Base-by-base conservation (phyloP, 2,797 vertebrate species). In the Bucorvus abyssinicus region DNA sequence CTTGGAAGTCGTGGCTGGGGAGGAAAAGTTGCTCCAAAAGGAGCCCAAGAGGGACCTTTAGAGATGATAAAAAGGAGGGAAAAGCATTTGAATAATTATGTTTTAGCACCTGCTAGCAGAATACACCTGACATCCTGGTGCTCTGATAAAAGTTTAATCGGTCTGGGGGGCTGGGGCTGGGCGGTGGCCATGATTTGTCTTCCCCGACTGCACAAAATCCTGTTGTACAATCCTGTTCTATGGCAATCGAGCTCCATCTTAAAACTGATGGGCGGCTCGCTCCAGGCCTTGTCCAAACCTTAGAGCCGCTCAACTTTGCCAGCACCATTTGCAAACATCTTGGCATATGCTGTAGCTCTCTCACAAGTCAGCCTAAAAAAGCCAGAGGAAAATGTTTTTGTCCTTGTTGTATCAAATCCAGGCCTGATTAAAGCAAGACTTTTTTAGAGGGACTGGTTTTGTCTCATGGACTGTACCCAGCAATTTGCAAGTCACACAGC, bases 401-500 rank as follows among this genome's bases (percentile, higher is more conserved):
- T 55, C 57, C 53, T 89, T 1, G 0, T 30, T 27, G 10, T 77
- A 60, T 68, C 79, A 90, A 83, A 84, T 64, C 14, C 55, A 89
- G 40, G 49, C 52, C 74, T 94, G 74, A 85, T 69, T 57, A 71
- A 60, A 84, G 29, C 10, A 84, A 22, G 52, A 84, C 65, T 78
- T 82, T 94, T 94, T 76, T 53, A 60, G 79, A 89, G 40, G 36
- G 32, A 38, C 40, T 85, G 67, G 70, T 94, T 96, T 92, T 69
- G 67, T 38, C 36, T 76, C 40, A 13, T 4, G 2, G 56, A 56
- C 78, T 91, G 11, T 68, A 92, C 57, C 26, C 21, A 84, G n/a
- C 44, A 89, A 91, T 95, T 93, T 87, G 50, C 36, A 95, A 95
- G 90, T 70, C 55, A 68, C 73, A 42, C 36, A 85, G 64, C 20